These are phyloP conservation scores for Meda fulgida DNA, from an alignment of 2,797 vertebrate genomes.

Conservation along the genomic window DNA sequence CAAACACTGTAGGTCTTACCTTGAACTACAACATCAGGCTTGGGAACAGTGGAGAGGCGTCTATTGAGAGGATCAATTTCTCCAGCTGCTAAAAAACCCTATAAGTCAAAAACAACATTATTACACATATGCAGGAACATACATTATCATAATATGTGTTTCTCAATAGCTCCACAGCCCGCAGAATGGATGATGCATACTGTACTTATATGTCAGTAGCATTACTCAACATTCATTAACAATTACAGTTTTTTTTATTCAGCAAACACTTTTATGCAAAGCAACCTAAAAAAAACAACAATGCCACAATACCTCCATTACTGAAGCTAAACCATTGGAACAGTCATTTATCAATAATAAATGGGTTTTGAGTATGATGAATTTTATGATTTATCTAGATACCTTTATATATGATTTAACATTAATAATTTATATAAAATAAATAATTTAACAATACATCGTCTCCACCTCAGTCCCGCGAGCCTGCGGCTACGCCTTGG, in stretches of 20 bases:
- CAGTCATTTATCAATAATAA: not conserved
- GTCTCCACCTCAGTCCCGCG: not conserved
- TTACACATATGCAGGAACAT: not conserved
- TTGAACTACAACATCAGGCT: conserved; percentile 96
- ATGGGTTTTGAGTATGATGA: not conserved
- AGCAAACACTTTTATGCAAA: not conserved
- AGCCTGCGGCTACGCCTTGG: not conserved
- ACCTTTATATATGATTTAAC: not conserved
- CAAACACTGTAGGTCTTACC: conserved; percentile 71
- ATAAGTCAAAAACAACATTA: not conserved
- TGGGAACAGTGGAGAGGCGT: conserved; percentile 90
- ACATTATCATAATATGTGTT: not conserved
- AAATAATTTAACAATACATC: not conserved
- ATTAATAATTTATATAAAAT: not conserved
- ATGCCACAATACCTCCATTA: not conserved
- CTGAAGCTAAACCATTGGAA: not conserved
- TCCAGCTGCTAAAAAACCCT: conserved; percentile 95
- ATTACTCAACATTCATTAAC: not conserved
- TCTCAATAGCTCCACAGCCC: not conserved
- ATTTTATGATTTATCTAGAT: not conserved
- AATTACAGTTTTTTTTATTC: not conserved
- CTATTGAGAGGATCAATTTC: conserved; percentile 97
- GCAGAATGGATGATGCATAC: not conserved
- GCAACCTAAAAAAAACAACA: not conserved
- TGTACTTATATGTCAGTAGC: not conserved